phyloP scores from a whole-genome alignment of 2,888 invertebrate species.

The Lypha dubia region DNA sequence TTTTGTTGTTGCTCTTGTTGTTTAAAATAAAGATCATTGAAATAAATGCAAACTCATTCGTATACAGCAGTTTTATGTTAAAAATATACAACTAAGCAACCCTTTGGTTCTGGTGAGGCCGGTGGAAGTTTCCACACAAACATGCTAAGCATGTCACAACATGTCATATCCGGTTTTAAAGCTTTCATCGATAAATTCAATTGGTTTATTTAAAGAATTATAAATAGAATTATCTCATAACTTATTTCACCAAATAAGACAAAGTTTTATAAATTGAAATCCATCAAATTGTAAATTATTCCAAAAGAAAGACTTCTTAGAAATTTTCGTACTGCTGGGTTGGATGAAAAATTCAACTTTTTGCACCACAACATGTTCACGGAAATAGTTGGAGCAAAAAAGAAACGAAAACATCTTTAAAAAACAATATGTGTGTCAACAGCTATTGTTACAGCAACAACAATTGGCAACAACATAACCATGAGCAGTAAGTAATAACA shows the following conservation, averaged over 20 bases:
- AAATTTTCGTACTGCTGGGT: constrained; percentile 1
- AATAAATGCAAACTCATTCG: background rate
- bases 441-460: constrained; percentile 43
- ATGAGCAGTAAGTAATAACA: constrained; percentile 21
- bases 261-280: background rate
- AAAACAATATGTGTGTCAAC: constrained; percentile 59
- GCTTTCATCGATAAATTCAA: no score
- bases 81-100: background rate
- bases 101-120: background rate
- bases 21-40: background rate
- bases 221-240: no score
- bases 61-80: background rate
- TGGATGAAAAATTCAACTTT: background rate
- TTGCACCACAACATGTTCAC: constrained; percentile 10
- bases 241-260: no score
- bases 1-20: background rate
- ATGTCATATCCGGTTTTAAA: no score
- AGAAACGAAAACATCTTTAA: background rate
- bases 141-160: no score
- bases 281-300: background rate
- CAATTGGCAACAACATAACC: constrained; percentile 22
- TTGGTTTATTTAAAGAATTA: no score
- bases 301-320: background rate
- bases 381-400: constrained; percentile 31
- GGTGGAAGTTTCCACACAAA: no score